Evolutionary conservation across 2,113 vertebrate species (phyloP).

Genomic region (Lonchura striata): DNA sequence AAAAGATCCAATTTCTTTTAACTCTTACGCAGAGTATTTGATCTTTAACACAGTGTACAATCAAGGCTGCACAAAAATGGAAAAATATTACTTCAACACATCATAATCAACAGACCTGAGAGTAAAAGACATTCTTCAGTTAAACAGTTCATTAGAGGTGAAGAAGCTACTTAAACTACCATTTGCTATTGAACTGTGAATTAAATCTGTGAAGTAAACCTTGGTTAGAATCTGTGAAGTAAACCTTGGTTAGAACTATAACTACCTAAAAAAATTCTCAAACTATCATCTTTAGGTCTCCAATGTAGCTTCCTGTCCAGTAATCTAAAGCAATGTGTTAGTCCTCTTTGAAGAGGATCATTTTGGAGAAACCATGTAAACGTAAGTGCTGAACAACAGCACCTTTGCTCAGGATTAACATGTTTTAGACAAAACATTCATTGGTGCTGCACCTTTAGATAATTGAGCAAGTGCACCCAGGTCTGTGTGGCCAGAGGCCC

Average conservation of each 20-base stretch:
- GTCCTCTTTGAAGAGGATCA: not conserved
- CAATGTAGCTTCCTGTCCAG: not conserved
- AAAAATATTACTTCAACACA: not conserved
- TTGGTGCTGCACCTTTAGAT: not conserved
- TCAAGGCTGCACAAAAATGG: not conserved
- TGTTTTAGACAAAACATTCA: not conserved
- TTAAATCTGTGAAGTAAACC: not conserved
- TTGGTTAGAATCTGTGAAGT: not conserved
- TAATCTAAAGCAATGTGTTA: not conserved
- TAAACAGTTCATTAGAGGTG: not conserved
- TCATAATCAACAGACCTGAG: not conserved
- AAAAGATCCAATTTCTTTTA: not conserved
- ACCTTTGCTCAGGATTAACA: not conserved
- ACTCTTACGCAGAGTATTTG: not conserved
- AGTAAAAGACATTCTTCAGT: not conserved
- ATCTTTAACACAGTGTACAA: not conserved
- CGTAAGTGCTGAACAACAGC: not conserved
- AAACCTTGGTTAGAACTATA: not conserved
- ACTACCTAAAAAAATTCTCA: not conserved
- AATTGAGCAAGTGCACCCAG: not conserved
- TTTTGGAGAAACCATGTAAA: not conserved
- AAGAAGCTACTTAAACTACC: not conserved
- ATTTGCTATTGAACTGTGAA: not conserved
- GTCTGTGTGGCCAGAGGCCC: not conserved
- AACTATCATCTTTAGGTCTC: not conserved